Base-by-base conservation (phyloP, 1,140 invertebrate genomes). In the Drosophila sulfurigaster region DNA sequence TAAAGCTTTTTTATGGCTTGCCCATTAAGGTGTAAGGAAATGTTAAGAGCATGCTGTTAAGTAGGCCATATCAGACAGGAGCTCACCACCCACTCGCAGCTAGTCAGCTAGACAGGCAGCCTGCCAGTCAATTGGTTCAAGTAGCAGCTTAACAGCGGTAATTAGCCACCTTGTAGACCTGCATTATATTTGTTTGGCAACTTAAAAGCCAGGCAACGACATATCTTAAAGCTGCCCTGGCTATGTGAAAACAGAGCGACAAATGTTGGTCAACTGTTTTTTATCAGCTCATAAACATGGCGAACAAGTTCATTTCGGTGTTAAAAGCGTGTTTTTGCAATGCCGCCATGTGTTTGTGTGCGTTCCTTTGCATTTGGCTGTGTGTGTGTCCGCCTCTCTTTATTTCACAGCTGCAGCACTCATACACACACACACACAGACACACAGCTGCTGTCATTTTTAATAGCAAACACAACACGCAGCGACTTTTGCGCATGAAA, bases 211-310 rank as follows among this genome's bases (percentile, higher is more conserved):
- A 57, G 16, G 0, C 3, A 2, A 11, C 7, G 8, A 2, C 54
- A 25, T 25, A 54, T 38, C 59, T 86, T 83, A 78, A 83, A 86
- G 75, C 62, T 57, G 56, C 56, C 41, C 45, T 25, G 52, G 56
- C 68, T 25, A 25, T 25, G 48, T 67, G 52, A 64, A 54, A 49
- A 25, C 45, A 5, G 38, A 56, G 56, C 48, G 46, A 78, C 80
- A 82, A 81, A 83, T 89, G 85, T 79, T 88, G 83, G 83, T 89
- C 83, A 88, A 79, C 83, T 89, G 85, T 82, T 87, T 87, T 87
- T 88, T 88, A 88, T 88, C 85, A 88, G 85, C 85, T 85, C 85
- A 89, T 88, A 89, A 88, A 88, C 81, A 88, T 81, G 85, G 85
- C 74, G 75, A 25, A 88, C 85, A 88, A 89, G 85, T 88, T 88